A percentile compares a stretch with the other conserved stretches of the same genome.
These are phyloP conservation scores for Alectoris magna DNA, from an alignment of 2,797 vertebrate species.

Conservation along the genomic window DNA sequence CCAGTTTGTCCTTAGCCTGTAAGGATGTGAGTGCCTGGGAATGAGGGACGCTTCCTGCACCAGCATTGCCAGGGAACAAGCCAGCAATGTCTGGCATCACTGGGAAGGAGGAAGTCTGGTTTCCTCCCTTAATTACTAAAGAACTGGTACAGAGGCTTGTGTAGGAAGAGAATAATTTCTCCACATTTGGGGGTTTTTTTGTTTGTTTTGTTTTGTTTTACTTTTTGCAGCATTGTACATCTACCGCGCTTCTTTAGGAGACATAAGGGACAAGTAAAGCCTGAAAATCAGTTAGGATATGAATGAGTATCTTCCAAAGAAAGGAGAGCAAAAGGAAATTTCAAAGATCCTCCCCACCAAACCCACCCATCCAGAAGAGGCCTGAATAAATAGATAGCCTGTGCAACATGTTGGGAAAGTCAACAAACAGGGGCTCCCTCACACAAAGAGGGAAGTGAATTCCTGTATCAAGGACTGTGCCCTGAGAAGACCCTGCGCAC, in stretches of 20 bases:
- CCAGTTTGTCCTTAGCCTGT: constrained; percentile 65
- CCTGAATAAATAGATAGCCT: constrained; percentile 61
- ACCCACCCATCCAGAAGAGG: not conserved
- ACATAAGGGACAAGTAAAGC: not conserved
- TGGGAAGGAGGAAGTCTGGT: constrained; percentile 74
- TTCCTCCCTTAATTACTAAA: constrained; percentile 76
- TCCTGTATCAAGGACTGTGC: constrained; percentile 34
- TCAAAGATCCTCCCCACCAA: not conserved
- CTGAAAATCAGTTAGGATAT: not conserved
- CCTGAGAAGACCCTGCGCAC: constrained; percentile 22
- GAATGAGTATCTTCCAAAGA: constrained; percentile 1
- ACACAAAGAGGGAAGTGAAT: constrained; percentile 24
- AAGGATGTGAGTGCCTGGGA: constrained; percentile 57
- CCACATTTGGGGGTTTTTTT: not conserved
- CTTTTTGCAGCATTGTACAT: not conserved
- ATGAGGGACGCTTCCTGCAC: constrained; percentile 65
- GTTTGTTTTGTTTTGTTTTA: not conserved
- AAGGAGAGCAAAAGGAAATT: constrained; percentile 1
- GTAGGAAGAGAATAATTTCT: constrained; percentile 4
- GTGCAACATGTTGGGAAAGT: constrained; percentile 32
- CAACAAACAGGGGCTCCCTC: constrained; percentile 2
- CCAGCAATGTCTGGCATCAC: constrained; percentile 36
- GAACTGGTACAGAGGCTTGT: constrained; percentile 25
- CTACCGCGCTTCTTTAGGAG: not conserved
- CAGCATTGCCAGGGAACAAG: not conserved